phyloP scores from a whole-genome alignment of 2,113 vertebrate genomes.

The Peromyscus californicus region DNA sequence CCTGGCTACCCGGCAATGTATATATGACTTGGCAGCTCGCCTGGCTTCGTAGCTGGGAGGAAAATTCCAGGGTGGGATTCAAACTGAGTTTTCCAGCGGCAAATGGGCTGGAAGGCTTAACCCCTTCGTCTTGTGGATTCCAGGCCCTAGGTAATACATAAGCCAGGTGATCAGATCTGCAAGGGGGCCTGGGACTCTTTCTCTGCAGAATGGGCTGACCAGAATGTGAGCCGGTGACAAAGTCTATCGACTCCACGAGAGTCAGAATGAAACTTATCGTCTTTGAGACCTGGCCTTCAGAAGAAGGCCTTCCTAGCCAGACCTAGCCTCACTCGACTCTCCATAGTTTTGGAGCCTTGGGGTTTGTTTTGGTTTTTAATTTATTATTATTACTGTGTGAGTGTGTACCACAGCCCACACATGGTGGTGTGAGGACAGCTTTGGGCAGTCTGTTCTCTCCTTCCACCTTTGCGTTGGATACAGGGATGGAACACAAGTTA shows the following conservation, averaged over 20 bases:
- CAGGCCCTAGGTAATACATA: neutral
- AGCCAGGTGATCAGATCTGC: neutral
- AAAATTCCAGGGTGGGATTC: slow-evolving; percentile 74
- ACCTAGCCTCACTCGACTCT: neutral
- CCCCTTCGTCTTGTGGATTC: slow-evolving; percentile 13
- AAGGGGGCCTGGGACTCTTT: neutral
- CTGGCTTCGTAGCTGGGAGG: slow-evolving; percentile 60
- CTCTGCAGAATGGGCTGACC: neutral
- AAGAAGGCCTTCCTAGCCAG: neutral
- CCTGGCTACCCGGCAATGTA: slow-evolving; percentile 69
- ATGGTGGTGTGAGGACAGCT: too few relatives aligned
- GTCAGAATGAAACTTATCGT: accelerated
- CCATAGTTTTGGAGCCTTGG: neutral
- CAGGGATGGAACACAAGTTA: neutral
- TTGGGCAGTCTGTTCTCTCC: neutral
- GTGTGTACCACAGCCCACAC: too few relatives aligned
- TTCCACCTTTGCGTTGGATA: neutral
- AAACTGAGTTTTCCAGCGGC: slow-evolving; percentile 40
- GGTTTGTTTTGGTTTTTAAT: neutral
- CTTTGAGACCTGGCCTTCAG: neutral
- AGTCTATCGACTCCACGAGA: accelerated
- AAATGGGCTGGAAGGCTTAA: slow-evolving; percentile 15
- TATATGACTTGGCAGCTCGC: slow-evolving; percentile 71
- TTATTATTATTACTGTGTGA: neutral
- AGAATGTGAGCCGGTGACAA: accelerated